Evolutionary conservation across 2,888 invertebrate genomes (phyloP), one percentile per base, ranked within the genome.

Genomic region (Drosophila meridionalis): DNA sequence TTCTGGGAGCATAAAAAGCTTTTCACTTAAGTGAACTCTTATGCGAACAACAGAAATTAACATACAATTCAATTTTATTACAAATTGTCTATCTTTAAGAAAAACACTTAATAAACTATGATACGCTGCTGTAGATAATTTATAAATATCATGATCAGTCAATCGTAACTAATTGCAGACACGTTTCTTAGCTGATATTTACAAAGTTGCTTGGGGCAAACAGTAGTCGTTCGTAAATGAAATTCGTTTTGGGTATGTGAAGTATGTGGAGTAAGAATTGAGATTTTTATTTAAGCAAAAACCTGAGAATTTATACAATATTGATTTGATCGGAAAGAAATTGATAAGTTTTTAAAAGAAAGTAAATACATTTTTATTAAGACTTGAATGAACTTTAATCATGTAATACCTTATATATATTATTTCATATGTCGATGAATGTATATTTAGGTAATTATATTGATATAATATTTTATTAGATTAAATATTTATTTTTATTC

Each of bases 91-190:
- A 26, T 11, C 11, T 53, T 14, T 38, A 26, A 32, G 43, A 4
- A n/a, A 20, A 50, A 20, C 32, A 52, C 20, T 36, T 36, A 2
- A 52, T 12, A 26, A 36, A 26, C 26, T 20, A 3, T 4, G 45
- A 6, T 47, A 2, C 34, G 34, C 32, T 5, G 5, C 6, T 3
- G 52, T 36, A 12, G 32, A 26, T 36, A 36, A 36, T 52, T 52
- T 20, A 34, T 34, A 34, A 34, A 34, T 52, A 34, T 34, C 7
- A 20, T 52, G 48, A 48, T 12, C 61, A 63, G 70, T 70, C 78
- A 66, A 72, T 72, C 78, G 72, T 32, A 71, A 55, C 57, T 59
- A 80, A 83, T 85, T 82, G 64, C 68, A 73, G 73, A 65, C 50
- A 69, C 63, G 63, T 60, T 40, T 45, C 20, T 42, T 12, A 56